A percentile compares a stretch with the other conserved stretches of the same genome.
Conservation (phyloP, 2,888 invertebrate species). For the Flexamia atlantica region DNA sequence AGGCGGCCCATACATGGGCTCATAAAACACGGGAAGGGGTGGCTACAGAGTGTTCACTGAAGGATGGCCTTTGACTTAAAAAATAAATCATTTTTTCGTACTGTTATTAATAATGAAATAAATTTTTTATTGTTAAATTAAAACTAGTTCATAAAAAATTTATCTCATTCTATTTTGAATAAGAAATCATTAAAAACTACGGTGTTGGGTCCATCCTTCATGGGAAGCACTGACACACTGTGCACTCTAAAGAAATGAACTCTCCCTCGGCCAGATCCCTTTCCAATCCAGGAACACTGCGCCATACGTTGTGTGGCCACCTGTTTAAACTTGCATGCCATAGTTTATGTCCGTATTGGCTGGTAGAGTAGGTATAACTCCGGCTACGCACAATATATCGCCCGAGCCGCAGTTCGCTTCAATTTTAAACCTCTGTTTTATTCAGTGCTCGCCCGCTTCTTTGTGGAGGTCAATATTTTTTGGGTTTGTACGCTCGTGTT, state of each 20-base stretch:
- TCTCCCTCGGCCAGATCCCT: conserved; percentile 54
- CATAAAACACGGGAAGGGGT: conserved; percentile 54
- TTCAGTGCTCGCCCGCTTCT: conserved; percentile 32
- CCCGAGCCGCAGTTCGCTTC: conserved; percentile 25
- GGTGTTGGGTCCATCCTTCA: conserved; percentile 20
- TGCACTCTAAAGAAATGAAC: conserved; percentile 63
- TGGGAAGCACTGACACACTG: conserved; percentile 31
- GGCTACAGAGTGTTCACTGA: conserved; percentile 38
- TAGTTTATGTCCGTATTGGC: conserved; percentile 51
- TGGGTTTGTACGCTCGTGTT: too few relatives aligned
- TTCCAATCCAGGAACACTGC: conserved; percentile 45
- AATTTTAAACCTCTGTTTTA: conserved; percentile 51
- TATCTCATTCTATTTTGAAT: too few relatives aligned
- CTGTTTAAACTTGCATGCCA: conserved; percentile 61
- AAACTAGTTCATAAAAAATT: too few relatives aligned
- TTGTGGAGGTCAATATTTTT: conserved; percentile 21
- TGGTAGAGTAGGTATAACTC: conserved; percentile 30
- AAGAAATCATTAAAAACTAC: neutral
- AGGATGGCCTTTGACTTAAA: conserved; percentile 28
- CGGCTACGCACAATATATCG: conserved; percentile 49
- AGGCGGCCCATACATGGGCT: conserved; percentile 44
- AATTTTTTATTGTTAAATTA: too few relatives aligned
- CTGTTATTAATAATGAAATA: too few relatives aligned
- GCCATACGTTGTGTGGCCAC: conserved; percentile 38
- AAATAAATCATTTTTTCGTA: neutral